Evolutionary conservation across 2,797 vertebrate genomes (phyloP).

Genomic region (Streptopelia turtur): DNA sequence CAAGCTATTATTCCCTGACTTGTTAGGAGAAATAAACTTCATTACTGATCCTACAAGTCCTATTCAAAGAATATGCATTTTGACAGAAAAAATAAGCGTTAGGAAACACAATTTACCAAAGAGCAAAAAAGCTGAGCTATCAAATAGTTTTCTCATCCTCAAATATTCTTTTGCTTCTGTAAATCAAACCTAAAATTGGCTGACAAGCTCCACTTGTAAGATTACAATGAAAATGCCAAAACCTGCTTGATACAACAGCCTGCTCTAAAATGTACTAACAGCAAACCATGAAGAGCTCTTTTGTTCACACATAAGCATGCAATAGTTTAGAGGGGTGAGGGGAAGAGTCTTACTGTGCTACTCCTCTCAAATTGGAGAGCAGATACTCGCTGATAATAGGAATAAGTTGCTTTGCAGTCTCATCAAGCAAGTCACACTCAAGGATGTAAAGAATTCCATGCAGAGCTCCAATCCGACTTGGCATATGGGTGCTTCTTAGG

Average conservation of each 20-base stretch:
- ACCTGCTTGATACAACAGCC: neutral
- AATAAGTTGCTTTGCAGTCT: slow-evolving; percentile 94
- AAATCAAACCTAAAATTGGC: neutral
- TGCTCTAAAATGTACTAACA: neutral
- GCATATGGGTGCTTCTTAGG: slow-evolving; percentile 92
- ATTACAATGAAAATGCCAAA: neutral
- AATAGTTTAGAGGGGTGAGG: neutral
- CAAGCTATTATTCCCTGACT: neutral
- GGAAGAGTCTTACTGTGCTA: slow-evolving; percentile 87
- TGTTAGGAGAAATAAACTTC: neutral
- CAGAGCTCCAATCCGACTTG: slow-evolving; percentile 92
- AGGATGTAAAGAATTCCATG: slow-evolving; percentile 94
- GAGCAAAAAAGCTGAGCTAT: neutral
- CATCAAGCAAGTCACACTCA: slow-evolving; percentile 96
- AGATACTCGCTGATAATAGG: slow-evolving; percentile 92
- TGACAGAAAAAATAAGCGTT: neutral
- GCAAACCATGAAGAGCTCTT: neutral
- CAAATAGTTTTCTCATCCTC: neutral
- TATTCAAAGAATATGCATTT: neutral
- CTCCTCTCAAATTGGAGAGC: slow-evolving; percentile 89
- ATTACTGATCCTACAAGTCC: neutral
- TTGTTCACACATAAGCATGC: neutral
- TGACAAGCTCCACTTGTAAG: neutral
- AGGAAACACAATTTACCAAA: neutral
- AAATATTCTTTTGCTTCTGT: neutral